A percentile compares a stretch with the other conserved stretches of the same genome.
These are phyloP conservation scores for Zaprionus bogoriensis DNA, from an alignment of 2,888 invertebrate genomes.

Conservation along the genomic window DNA sequence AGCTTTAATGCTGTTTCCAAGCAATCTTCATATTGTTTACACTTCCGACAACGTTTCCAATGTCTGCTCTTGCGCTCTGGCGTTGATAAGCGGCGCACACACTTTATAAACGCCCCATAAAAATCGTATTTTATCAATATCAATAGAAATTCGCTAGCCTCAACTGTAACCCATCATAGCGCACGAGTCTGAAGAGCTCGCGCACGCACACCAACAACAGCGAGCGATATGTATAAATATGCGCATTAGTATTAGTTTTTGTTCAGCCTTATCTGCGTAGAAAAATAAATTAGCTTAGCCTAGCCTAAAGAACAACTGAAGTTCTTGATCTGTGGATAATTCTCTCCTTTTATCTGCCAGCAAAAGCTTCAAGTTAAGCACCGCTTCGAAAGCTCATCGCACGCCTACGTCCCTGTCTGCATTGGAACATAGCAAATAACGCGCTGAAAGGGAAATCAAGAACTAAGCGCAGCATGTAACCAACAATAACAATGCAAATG, in stretches of 20 bases:
- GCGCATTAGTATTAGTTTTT: slow-evolving; percentile 11
- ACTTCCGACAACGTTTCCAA: neutral
- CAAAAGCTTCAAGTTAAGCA: no score
- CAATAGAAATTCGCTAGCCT: slow-evolving; percentile 31
- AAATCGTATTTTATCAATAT: slow-evolving; percentile 62
- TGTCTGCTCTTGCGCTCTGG: neutral
- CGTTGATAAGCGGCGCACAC: slow-evolving; percentile 51
- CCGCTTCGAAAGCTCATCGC: no score
- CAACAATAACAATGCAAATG: slow-evolving; percentile 53
- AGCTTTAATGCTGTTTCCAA: neutral
- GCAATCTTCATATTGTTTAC: neutral
- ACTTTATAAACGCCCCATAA: slow-evolving; percentile 50
- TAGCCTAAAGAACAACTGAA: slow-evolving; percentile 17
- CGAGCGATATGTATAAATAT: slow-evolving; percentile 16
- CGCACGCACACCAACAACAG: slow-evolving; percentile 5
- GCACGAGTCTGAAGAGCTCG: slow-evolving; percentile 28
- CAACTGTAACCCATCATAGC: slow-evolving; percentile 14
- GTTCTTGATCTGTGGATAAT: neutral
- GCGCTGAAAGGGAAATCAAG: slow-evolving; percentile 48
- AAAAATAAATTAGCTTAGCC: slow-evolving; percentile 43
- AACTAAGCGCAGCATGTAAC: slow-evolving; percentile 53
- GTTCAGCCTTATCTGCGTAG: slow-evolving; percentile 52
- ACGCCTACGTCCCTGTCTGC: slow-evolving; percentile 44
- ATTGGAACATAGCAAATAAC: slow-evolving; percentile 43
- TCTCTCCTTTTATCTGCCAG: neutral